Evolutionary conservation across 2,797 vertebrate species (phyloP).

Genomic region (Cossypha heuglini): DNA sequence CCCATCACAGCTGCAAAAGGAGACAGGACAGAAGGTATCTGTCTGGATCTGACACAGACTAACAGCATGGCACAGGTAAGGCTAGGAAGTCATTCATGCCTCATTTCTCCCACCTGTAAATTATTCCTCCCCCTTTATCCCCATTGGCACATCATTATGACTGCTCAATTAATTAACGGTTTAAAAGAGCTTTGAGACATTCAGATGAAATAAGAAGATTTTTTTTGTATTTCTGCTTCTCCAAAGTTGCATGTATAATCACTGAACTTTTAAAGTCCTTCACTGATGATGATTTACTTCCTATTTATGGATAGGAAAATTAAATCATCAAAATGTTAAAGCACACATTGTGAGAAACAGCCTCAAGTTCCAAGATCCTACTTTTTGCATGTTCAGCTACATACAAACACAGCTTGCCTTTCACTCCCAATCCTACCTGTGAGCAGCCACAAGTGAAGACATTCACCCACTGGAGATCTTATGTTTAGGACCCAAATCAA

Average conservation of each 20-base stretch:
- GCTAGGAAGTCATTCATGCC: slow-evolving; percentile 60
- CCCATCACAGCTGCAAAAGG: background rate
- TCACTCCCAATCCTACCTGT: background rate
- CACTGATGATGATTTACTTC: background rate
- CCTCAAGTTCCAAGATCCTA: background rate
- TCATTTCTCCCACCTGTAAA: slow-evolving; percentile 64
- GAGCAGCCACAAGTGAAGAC: background rate
- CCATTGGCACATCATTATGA: slow-evolving; percentile 34
- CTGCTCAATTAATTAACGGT: slow-evolving; percentile 55
- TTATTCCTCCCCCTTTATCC: slow-evolving; percentile 39
- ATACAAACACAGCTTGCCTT: background rate
- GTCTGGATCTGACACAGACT: slow-evolving; percentile 49
- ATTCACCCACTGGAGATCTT: background rate
- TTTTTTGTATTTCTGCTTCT: background rate
- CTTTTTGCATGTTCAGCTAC: background rate
- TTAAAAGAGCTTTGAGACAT: slow-evolving; percentile 33
- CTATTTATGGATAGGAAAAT: background rate
- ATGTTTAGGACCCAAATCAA: background rate
- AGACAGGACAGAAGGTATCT: slow-evolving; percentile 55
- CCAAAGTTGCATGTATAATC: background rate
- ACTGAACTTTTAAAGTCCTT: background rate
- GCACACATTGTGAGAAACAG: background rate
- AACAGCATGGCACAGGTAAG: slow-evolving; percentile 33
- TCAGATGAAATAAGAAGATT: background rate
- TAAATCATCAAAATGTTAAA: background rate